Percentiles rank a stretch among this genome's conserved stretches.
Evolutionary conservation across 2,113 vertebrate species (phyloP).

Genomic region (Antechinus flavipes): DNA sequence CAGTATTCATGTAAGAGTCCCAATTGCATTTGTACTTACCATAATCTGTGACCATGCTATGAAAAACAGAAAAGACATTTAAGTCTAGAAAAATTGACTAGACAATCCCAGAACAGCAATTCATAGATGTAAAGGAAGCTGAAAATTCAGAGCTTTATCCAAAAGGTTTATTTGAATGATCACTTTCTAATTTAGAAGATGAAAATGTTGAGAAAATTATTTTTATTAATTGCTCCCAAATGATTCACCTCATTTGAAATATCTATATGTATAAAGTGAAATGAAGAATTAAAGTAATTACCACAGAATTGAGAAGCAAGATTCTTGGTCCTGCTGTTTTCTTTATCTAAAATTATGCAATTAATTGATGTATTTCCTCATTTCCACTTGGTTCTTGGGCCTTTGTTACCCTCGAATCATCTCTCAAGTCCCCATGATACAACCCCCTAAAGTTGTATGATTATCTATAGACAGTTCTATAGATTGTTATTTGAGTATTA

Average conservation of each 20-base stretch:
- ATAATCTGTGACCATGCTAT: slow-evolving; percentile 54
- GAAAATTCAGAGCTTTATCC: slow-evolving; percentile 77
- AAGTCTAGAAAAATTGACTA: slow-evolving; percentile 75
- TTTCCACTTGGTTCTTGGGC: background rate
- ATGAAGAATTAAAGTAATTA: slow-evolving; percentile 21
- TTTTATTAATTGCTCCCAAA: slow-evolving; percentile 20
- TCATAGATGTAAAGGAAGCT: slow-evolving; percentile 77
- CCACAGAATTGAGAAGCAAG: slow-evolving; percentile 34
- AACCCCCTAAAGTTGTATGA: background rate
- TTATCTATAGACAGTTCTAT: background rate
- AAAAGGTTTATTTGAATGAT: slow-evolving; percentile 58
- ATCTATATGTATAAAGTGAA: slow-evolving; percentile 38
- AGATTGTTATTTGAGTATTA: background rate
- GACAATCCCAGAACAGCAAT: slow-evolving; percentile 75
- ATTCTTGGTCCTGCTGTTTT: background rate
- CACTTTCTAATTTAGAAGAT: slow-evolving; percentile 30
- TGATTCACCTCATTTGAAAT: slow-evolving; percentile 29
- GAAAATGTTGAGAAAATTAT: slow-evolving; percentile 51
- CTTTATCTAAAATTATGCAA: slow-evolving; percentile 32
- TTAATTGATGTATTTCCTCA: background rate
- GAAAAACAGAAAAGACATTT: slow-evolving; percentile 77
- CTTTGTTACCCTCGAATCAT: background rate
- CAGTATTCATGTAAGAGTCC: slow-evolving; percentile 48
- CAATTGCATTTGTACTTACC: slow-evolving; percentile 55
- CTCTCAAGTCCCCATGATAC: no score